A percentile compares a stretch with the other conserved stretches of the same genome.
Evolutionary conservation across 1,140 invertebrate genomes (phyloP).

Genomic region (Drosophila ercepeae): DNA sequence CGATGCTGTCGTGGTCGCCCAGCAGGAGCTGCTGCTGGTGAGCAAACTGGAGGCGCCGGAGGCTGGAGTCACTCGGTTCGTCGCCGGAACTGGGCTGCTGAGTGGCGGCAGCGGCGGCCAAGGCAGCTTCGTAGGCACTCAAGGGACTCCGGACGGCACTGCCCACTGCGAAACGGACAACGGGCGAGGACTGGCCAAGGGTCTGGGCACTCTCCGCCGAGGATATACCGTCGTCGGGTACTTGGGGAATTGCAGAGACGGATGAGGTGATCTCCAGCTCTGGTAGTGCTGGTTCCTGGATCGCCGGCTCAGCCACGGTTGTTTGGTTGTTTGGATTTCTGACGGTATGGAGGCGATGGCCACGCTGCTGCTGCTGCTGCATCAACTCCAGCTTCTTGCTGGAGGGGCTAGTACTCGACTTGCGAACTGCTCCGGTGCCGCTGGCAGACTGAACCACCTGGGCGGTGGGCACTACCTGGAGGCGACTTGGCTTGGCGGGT

Average conservation of each 20-base stretch:
- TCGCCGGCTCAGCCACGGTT: conserved; percentile 40
- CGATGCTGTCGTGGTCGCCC: conserved; percentile 71
- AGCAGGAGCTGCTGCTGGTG: conserved; percentile 48
- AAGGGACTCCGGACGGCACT: conserved; percentile 66
- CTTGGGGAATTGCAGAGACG: conserved; percentile 32
- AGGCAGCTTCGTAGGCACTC: conserved; percentile 61
- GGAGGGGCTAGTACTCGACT: conserved; percentile 26
- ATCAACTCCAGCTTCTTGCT: conserved; percentile 62
- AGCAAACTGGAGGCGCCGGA: conserved; percentile 60
- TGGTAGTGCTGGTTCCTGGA: conserved; percentile 17
- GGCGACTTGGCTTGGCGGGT: conserved; percentile 77
- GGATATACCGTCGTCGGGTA: conserved; percentile 60
- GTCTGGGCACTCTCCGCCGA: conserved; percentile 70
- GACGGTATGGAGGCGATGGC: conserved; percentile 55
- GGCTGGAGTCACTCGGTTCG: conserved; percentile 66
- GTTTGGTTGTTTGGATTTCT: conserved; percentile 5
- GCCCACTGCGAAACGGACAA: conserved; percentile 75
- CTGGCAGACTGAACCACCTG: conserved; percentile 49
- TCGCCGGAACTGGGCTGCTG: conserved; percentile 68
- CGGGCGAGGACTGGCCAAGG: conserved; percentile 18
- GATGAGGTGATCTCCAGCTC: conserved; percentile 1
- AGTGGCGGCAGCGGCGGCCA: conserved; percentile 59
- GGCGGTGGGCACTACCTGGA: conserved; percentile 18
- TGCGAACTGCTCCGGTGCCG: conserved; percentile 52
- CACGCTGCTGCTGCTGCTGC: conserved; percentile 71